Percentiles rank a stretch among this genome's conserved stretches.
Evolutionary conservation across 2,113 vertebrate genomes (phyloP).

Genomic region (Pogonocichla stellata): DNA sequence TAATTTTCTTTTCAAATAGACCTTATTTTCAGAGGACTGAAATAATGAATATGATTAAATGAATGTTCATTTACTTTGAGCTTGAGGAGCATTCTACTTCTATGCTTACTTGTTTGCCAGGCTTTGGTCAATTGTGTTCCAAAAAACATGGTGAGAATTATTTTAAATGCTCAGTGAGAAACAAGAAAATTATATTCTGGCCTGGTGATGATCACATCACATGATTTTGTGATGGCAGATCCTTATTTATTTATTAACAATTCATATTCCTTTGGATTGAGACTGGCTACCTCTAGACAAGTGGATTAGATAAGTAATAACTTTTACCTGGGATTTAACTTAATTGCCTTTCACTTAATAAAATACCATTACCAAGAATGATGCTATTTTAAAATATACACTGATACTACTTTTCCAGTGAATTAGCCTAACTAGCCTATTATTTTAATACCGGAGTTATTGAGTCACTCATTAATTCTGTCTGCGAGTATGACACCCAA

Average conservation of each 20-base stretch:
- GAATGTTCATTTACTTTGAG: neutral
- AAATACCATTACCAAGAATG: neutral
- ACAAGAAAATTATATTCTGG: neutral
- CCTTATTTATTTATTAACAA: neutral
- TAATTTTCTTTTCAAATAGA: neutral
- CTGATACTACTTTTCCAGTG: conserved; percentile 15
- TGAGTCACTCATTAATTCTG: conserved; percentile 51
- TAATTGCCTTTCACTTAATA: neutral
- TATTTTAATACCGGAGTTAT: conserved; percentile 33
- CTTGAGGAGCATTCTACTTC: neutral
- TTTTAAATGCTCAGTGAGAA: neutral
- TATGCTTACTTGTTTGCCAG: neutral
- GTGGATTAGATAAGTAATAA: neutral
- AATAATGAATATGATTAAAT: neutral
- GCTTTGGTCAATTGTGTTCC: neutral
- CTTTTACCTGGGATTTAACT: conserved; percentile 1
- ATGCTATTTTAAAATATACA: conserved; percentile 4
- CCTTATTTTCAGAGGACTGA: neutral
- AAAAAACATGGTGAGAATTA: neutral
- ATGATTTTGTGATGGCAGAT: neutral
- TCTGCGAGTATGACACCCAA: conserved; percentile 36
- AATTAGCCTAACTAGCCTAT: conserved; percentile 44
- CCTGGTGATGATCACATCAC: neutral
- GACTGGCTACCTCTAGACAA: neutral
- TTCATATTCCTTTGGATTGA: neutral